phyloP scores from a whole-genome alignment of 2,888 invertebrate species.

The Lasioglossum pauxillum region DNA sequence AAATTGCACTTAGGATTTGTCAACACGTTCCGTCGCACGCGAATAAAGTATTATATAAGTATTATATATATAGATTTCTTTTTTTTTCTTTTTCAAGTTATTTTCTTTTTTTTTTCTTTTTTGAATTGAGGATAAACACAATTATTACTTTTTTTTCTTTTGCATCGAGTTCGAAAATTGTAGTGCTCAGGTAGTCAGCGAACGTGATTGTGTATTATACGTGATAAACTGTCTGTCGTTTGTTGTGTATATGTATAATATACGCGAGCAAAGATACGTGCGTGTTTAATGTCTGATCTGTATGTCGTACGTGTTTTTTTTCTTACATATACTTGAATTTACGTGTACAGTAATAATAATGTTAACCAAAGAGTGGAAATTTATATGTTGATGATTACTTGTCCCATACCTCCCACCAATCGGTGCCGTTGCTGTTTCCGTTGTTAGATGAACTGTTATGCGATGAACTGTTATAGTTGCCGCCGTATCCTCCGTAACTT shows the following conservation, averaged over 20 bases:
- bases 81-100: background rate
- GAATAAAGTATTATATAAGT: conserved; percentile 65
- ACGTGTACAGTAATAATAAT: conserved; percentile 82
- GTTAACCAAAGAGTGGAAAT: conserved; percentile 76
- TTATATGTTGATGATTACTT: conserved; percentile 75
- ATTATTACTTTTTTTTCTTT: conserved; percentile 51
- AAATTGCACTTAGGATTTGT: conserved; percentile 72
- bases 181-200: conserved; percentile 72
- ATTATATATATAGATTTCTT: conserved; percentile 28
- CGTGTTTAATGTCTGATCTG: conserved; percentile 64
- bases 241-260: conserved; percentile 53
- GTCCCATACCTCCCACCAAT: conserved; percentile 82
- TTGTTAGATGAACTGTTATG: conserved; percentile 80
- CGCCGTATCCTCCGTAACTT: conserved; percentile 80
- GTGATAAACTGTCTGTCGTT: conserved; percentile 70
- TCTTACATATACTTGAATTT: conserved; percentile 83
- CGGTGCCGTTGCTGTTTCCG: conserved; percentile 79
- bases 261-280: conserved; percentile 63
- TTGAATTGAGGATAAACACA: conserved; percentile 64
- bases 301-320: conserved; percentile 78
- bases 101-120: conserved; percentile 45
- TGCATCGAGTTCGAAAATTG: conserved; percentile 58
- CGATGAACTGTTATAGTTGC: conserved; percentile 79
- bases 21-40: conserved; percentile 70
- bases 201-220: conserved; percentile 72